Base-by-base conservation (phyloP, 2,797 vertebrate species). In the Octomys mimax region DNA sequence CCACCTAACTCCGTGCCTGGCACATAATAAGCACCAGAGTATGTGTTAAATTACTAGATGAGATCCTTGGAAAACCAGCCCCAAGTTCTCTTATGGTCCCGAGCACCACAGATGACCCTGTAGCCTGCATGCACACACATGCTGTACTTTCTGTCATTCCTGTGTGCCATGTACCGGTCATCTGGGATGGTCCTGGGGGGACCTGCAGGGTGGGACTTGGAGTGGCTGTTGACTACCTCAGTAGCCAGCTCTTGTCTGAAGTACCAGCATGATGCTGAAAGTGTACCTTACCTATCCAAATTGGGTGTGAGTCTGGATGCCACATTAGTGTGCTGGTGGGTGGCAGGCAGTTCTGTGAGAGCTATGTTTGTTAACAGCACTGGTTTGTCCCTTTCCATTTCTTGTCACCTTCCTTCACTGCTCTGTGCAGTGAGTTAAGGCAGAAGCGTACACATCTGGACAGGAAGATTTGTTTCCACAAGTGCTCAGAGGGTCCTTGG, bases 41-140 rank as follows among this genome's bases (percentile, higher is more conserved):
- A n/a, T 49, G 49, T 86, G 59, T 85, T 89, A 33, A 62, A 62
- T 92, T 77, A 75, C 22, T 83, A 33, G 77, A 39, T 91, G 24
- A n/a, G 36, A 26, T 87, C 42, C 92, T 59, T 6, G 88, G 39
- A 89, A 82, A 93, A 14, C 57, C 94, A 80, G 54, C 22, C 62
- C 68, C 64, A 6, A 1, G 14, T 62, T 61, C 36, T 79, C 82
- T 46, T n/a, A 49, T 13, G 21, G 49, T 49, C 54, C 77, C 46
- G 19, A 39, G 36, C 22, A 54, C 11, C 33, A 0, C 19, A 8
- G 28, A 4, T 59, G 52, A 36, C 57, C 39, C 1, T 11, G 49
- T 9, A 64, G 59, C 62, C 85, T 64, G 57, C 36, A 13, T 70
- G 57, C 12, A 31, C 33, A 33, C 11, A 9, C 59, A 5, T 26